Evolutionary conservation across 2,113 vertebrate genomes (phyloP), one percentile per base, ranked within the genome.

Genomic region (Pterocles orientalis): DNA sequence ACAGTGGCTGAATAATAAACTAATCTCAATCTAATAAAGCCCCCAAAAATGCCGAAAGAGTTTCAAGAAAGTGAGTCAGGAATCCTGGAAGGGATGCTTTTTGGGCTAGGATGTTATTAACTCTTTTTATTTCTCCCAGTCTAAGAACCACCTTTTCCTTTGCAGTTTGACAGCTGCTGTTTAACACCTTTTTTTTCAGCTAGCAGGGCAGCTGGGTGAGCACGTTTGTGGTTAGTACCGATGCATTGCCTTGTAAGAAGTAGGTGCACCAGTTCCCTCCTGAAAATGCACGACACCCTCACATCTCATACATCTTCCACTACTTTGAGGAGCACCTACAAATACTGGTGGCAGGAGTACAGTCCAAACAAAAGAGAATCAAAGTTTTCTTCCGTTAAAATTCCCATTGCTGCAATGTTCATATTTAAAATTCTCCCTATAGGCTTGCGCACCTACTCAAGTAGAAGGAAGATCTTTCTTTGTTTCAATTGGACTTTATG

Each of bases 81-180:
- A 89, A 82, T 77, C 36, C 84, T 91, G 82, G 72, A 90, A 96
- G 72, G 84, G 39, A 28, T 31, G 23, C 1, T 64, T 51, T 80
- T 34, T 18, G 14, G 14, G 3, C 47, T 76, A 29, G 28, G 33
- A 20, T 85, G 79, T 86, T 94, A 82, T 72, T 47, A 97, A 75
- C 48, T 72, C 33, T 86, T 92, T 96, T 95, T 93, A 77, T 97
- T 94, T 79, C 87, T 89, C 60, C 50, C 51, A 69, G 71, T 19
- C 47, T 78, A 64, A 81, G 81, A 72, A 64, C 53, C 9, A 65
- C 65, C 29, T 85, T 86, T 89, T 73, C 33, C 62, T 93, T 92
- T 92, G 82, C 80, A 87, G 50, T 73, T 33, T 81, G 75, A 96
- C 94, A 98, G 95, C 88, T 96, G 94, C 97, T 94, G 86, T 76